Evolutionary conservation across 2,888 invertebrate species (phyloP).

Genomic region (Lapara coniferarum): DNA sequence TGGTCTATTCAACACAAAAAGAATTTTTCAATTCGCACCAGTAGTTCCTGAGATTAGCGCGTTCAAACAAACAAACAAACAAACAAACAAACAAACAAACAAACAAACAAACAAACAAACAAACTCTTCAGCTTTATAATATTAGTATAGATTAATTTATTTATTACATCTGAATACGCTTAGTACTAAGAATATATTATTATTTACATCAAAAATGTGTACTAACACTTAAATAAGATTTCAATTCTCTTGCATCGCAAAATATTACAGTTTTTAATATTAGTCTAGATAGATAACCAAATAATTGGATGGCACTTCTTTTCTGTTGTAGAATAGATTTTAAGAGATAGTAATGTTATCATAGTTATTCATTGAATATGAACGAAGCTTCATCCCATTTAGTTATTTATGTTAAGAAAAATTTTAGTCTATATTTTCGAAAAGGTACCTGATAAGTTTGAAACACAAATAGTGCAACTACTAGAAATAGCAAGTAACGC

Average conservation of each 20-base stretch:
- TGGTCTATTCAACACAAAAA: no score
- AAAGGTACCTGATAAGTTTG: no score
- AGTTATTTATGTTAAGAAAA: not conserved
- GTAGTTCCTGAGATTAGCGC: no score
- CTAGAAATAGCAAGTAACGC: no score
- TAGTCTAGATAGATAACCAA: slow-evolving; percentile 70
- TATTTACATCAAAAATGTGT: slow-evolving; percentile 66
- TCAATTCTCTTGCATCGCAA: slow-evolving; percentile 84
- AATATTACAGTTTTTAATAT: slow-evolving; percentile 68
- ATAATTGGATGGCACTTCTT: slow-evolving; percentile 76
- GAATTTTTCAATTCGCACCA: no score
- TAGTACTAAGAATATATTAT: slow-evolving; percentile 31
- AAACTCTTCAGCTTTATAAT: no score
- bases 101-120: no score
- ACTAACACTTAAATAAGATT: slow-evolving; percentile 72
- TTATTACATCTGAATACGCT: slow-evolving; percentile 41
- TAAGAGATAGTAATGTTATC: slow-evolving; percentile 34
- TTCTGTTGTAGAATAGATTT: slow-evolving; percentile 55
- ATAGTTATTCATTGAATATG: slow-evolving; percentile 16
- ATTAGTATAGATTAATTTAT: slow-evolving; percentile 25
- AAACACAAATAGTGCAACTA: no score
- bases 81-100: no score
- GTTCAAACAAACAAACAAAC: no score
- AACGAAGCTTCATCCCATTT: slow-evolving; percentile 1
- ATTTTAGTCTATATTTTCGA: no score